Evolutionary conservation across 53 echinoderm and acorn worm genomes (phyloP).

Genomic region (Apostichopus leukothele): DNA sequence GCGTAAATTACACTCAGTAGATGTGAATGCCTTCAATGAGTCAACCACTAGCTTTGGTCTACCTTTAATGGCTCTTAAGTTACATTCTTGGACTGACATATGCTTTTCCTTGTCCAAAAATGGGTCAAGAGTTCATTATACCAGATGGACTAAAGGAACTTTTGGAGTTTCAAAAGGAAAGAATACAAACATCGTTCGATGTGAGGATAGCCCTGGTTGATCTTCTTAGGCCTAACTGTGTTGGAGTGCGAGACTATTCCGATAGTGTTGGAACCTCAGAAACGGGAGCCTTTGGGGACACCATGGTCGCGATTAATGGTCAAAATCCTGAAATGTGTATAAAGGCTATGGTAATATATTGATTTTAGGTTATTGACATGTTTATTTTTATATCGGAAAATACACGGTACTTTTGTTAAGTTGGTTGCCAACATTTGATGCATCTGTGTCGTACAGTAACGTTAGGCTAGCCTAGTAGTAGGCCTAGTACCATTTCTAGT

Average conservation of each 20-base stretch:
- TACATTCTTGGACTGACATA: neutral
- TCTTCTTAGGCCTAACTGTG: neutral
- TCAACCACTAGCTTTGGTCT: neutral
- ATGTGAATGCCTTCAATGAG: neutral
- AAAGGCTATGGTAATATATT: constrained; percentile 21
- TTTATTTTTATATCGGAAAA: no score
- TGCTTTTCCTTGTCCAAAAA: neutral
- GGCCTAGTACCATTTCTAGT: no score
- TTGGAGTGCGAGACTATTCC: neutral
- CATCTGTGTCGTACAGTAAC: no score
- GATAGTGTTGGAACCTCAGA: neutral
- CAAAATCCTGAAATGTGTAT: constrained; percentile 4
- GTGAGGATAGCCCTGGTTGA: constrained; percentile 30
- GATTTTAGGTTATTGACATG: no score
- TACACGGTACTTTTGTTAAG: no score
- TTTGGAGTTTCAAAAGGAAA: constrained; percentile 31
- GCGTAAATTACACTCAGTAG: no score
- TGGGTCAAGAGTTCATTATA: constrained; percentile 33
- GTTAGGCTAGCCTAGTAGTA: no score
- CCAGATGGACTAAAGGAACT: constrained; percentile 24
- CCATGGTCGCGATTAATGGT: constrained; percentile 14
- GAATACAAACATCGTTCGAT: constrained; percentile 28
- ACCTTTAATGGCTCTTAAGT: neutral
- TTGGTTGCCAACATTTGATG: no score
- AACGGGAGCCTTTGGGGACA: neutral